Percentiles rank a stretch among this genome's conserved stretches.
Evolutionary conservation across 2,888 invertebrate genomes (phyloP).

Genomic region (Phortica okadai): DNA sequence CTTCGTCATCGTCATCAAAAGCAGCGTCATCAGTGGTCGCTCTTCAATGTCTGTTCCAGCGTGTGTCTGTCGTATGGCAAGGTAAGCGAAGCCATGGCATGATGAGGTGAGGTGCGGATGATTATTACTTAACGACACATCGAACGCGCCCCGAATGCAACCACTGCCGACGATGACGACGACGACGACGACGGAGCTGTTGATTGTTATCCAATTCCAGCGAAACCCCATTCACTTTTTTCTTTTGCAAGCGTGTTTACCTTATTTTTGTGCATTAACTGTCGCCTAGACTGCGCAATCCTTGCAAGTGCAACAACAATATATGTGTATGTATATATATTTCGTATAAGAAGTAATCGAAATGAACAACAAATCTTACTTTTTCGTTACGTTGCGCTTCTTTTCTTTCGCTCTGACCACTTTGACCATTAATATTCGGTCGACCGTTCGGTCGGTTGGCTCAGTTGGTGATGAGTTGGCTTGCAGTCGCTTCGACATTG

Average conservation of each 20-base stretch:
- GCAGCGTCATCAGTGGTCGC: neutral
- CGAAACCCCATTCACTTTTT: conserved; percentile 64
- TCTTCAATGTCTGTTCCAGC: conserved; percentile 13
- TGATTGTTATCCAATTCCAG: conserved; percentile 57
- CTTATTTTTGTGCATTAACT: neutral
- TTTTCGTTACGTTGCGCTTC: conserved; percentile 4
- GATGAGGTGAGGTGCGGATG: neutral
- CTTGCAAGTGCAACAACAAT: neutral
- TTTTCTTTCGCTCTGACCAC: conserved; percentile 31
- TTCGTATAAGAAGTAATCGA: neutral
- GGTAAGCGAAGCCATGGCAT: neutral
- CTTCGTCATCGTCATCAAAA: neutral
- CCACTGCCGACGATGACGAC: neutral
- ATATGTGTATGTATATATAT: no score
- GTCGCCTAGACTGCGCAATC: conserved; percentile 7
- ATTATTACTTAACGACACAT: conserved; percentile 26
- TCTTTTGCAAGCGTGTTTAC: neutral
- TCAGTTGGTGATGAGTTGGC: neutral
- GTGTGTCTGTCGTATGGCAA: neutral
- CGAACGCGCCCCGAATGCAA: conserved; percentile 40
- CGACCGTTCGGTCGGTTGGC: neutral
- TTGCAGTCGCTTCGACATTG: neutral
- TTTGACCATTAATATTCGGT: neutral
- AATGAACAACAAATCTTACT: neutral
- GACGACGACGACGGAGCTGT: conserved; percentile 11